Evolutionary conservation across 2,113 vertebrate species (phyloP).

Genomic region (Cyanistes caeruleus): DNA sequence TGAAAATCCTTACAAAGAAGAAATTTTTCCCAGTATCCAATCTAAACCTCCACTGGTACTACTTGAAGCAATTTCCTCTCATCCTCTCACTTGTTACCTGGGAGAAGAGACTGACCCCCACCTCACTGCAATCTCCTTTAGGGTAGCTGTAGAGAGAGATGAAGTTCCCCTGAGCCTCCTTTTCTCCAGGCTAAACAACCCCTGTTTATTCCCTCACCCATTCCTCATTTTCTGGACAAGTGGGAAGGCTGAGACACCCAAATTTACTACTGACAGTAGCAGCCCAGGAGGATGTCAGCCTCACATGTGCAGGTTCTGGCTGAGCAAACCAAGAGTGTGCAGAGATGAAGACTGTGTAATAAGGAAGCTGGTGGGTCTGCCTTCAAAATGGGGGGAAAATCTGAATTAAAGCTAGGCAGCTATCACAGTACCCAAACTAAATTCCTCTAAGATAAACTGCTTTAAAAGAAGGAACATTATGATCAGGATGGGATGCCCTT

Average conservation of each 20-base stretch:
- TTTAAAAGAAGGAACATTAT: background rate
- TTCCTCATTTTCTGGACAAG: background rate
- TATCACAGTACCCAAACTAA: background rate
- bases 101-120: too few relatives aligned
- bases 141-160: rapidly evolving
- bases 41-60: background rate
- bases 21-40: background rate
- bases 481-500: rapidly evolving
- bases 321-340: background rate
- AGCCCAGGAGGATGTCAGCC: background rate
- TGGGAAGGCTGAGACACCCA: background rate
- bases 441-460: background rate
- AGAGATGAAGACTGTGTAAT: background rate
- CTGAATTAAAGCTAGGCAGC: background rate
- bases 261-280: background rate
- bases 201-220: background rate
- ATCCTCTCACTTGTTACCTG: rapidly evolving
- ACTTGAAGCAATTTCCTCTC: background rate
- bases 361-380: background rate
- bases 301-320: background rate
- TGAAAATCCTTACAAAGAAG: background rate
- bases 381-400: background rate
- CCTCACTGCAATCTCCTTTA: rapidly evolving
- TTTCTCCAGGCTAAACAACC: background rate
- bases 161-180: background rate